These are phyloP conservation scores for Drosophila neonasuta DNA, from an alignment of 2,888 invertebrate genomes.

Conservation along the genomic window DNA sequence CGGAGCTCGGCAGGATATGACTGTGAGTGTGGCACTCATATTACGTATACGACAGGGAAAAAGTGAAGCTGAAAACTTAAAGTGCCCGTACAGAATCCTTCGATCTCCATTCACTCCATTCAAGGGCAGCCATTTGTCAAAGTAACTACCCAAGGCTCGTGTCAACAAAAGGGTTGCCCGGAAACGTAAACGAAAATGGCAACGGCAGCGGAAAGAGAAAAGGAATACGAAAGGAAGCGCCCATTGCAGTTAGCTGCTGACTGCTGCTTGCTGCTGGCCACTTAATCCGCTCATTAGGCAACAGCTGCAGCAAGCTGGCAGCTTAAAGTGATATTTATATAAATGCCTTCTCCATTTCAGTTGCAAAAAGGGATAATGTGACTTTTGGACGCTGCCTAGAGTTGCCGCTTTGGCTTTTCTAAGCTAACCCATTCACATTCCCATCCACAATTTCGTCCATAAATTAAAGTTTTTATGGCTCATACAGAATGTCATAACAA, in stretches of 20 bases:
- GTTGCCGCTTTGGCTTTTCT: not conserved
- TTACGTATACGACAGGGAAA: slow-evolving; percentile 14
- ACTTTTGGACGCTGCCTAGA: slow-evolving; percentile 31
- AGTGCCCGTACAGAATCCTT: slow-evolving; percentile 18
- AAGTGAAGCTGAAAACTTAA: slow-evolving; percentile 14
- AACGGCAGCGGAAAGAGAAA: slow-evolving; percentile 1
- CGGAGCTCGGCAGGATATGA: slow-evolving; percentile 12
- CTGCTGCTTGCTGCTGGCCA: slow-evolving; percentile 26
- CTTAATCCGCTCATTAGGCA: slow-evolving; percentile 73
- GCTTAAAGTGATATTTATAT: slow-evolving; percentile 64
- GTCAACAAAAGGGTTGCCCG: slow-evolving; percentile 43
- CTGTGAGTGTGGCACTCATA: slow-evolving; percentile 12
- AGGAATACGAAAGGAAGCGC: slow-evolving; percentile 15
- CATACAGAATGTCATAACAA: slow-evolving; percentile 32
- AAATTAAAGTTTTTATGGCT: slow-evolving; percentile 50
- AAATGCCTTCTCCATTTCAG: slow-evolving; percentile 38
- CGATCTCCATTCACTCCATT: slow-evolving; percentile 17
- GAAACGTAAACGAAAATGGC: slow-evolving; percentile 37
- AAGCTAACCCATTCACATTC: slow-evolving; percentile 3
- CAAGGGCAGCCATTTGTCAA: slow-evolving; percentile 31
- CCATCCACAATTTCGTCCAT: slow-evolving; percentile 16
- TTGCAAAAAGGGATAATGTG: slow-evolving; percentile 58
- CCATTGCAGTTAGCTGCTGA: slow-evolving; percentile 36
- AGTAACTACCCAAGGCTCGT: slow-evolving; percentile 21
- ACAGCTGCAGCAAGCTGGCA: slow-evolving; percentile 62